These are phyloP conservation scores for Belgica antarctica DNA, from an alignment of 2,888 invertebrate genomes.

Conservation along the genomic window DNA sequence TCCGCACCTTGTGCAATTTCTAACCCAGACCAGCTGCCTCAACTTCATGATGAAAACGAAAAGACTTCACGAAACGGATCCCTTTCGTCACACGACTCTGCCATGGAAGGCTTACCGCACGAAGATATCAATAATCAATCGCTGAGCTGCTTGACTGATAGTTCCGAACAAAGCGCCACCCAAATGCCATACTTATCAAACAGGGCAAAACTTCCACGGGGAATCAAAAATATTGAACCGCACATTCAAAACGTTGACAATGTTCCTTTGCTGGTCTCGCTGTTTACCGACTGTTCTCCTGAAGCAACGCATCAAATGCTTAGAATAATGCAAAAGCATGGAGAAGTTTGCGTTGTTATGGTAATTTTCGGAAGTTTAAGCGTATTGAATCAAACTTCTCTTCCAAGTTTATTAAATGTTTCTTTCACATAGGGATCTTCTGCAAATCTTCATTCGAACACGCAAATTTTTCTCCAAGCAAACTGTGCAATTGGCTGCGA, in stretches of 20 bases:
- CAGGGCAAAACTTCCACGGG: slow-evolving; percentile 89
- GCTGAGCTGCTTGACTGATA: slow-evolving; percentile 80
- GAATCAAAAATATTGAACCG: slow-evolving; percentile 94
- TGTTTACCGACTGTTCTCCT: slow-evolving; percentile 97
- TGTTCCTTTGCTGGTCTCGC: slow-evolving; percentile 92
- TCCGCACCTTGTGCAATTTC: slow-evolving; percentile 83
- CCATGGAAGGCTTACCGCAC: slow-evolving; percentile 51
- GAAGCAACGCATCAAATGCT: slow-evolving; percentile 88
- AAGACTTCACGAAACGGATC: slow-evolving; percentile 46
- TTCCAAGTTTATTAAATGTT: too few relatives aligned
- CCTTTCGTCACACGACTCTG: slow-evolving; percentile 58
- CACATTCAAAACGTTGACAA: slow-evolving; percentile 95
- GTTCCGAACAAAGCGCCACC: slow-evolving; percentile 80
- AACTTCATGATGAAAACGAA: slow-evolving; percentile 45
- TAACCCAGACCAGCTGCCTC: slow-evolving; percentile 48
- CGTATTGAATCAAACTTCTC: too few relatives aligned
- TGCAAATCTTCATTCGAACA: slow-evolving; percentile 82
- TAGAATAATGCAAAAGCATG: slow-evolving; percentile 91
- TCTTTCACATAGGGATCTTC: too few relatives aligned
- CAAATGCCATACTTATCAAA: slow-evolving; percentile 91
- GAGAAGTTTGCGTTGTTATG: slow-evolving; percentile 91
- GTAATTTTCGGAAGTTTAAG: too few relatives aligned
- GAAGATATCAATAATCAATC: slow-evolving; percentile 69
- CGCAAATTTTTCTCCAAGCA: slow-evolving; percentile 89
- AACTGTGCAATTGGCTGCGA: slow-evolving; percentile 89